Base-by-base conservation (phyloP, 2,797 vertebrate species). In the Sarcoramphus papa region DNA sequence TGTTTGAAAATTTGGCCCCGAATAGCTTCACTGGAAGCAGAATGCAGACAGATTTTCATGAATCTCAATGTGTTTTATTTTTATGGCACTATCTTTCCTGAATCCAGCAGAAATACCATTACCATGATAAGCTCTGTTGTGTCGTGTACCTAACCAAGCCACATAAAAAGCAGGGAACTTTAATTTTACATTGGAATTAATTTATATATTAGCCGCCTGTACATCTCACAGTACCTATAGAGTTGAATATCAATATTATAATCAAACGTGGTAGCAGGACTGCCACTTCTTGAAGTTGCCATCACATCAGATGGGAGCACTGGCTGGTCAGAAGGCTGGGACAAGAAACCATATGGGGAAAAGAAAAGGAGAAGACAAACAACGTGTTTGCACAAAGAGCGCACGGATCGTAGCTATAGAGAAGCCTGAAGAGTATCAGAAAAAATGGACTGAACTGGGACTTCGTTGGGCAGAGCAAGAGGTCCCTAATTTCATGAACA, bases 31-130 rank as follows among this genome's bases (percentile, higher is more conserved):
- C 47, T 96, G 65, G 67, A 95, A 96, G 76, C 89, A 91, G 82
- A 95, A 94, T 33, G 59, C 12, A 84, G 92, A 93, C 94, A 97
- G 92, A 95, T 93, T 96, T 97, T 75, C 77, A 74, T 95, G 93
- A 92, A 95, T 94, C 79, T 81, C 92, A 85, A 84, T 86, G 84
- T n/a, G 63, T 14, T 92, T 92, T 92, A 88, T 97, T 91, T 97
- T 95, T 86, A 86, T 30, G 81, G 69, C 79, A 85, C 65, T 86
- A 47, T 80, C 84, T 93, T 77, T 93, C 35, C 87, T 85, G 82
- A 92, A 96, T 88, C 69, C 91, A 79, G 80, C 31, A 95, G 72
- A 93, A 96, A 70, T 77, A 73, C 43, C 79, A 74, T 75, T 78
- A 68, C 57, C 56, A 25, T 23, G n/a, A 86, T 75, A 90, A 93